These are phyloP conservation scores for Lindbergichthys nudifrons DNA, from an alignment of 2,797 vertebrate species.

Conservation along the genomic window DNA sequence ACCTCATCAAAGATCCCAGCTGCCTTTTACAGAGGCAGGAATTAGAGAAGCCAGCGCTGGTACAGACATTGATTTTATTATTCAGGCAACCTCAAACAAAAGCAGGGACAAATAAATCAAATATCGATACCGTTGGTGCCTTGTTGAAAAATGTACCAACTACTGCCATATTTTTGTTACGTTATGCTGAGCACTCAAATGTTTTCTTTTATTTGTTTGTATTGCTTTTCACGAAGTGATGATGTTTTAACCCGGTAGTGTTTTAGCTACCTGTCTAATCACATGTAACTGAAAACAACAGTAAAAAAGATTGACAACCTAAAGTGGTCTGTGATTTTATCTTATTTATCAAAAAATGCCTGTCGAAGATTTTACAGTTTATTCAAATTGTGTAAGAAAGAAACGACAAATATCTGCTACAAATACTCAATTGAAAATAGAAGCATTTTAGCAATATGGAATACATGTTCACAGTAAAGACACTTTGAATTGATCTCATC, in stretches of 20 bases:
- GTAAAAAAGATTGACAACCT: conserved; percentile 68
- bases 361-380: conserved; percentile 28
- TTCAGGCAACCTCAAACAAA: conserved; percentile 81
- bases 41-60: conserved; percentile 77
- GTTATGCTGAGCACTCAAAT: conserved; percentile 87
- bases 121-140: conserved; percentile 88
- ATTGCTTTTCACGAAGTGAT: conserved; percentile 94
- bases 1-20: conserved; percentile 60
- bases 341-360: conserved; percentile 13
- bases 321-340: conserved; percentile 58
- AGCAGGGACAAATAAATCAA: conserved; percentile 82
- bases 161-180: conserved; percentile 93
- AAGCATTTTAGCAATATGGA: background rate
- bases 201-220: conserved; percentile 85
- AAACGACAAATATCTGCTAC: conserved; percentile 17
- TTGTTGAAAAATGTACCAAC: conserved; percentile 91
- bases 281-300: conserved; percentile 84
- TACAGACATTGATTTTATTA: conserved; percentile 82
- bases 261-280: conserved; percentile 94
- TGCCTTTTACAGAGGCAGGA: conserved; percentile 72
- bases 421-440: background rate
- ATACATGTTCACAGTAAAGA: conserved; percentile 9
- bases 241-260: conserved; percentile 88
- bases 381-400: conserved; percentile 41
- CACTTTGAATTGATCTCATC: conserved; percentile 15